A percentile compares a stretch with the other conserved stretches of the same genome.
These are phyloP conservation scores for Procambarus virginalis DNA, from an alignment of 1,140 invertebrate species.

Conservation along the genomic window DNA sequence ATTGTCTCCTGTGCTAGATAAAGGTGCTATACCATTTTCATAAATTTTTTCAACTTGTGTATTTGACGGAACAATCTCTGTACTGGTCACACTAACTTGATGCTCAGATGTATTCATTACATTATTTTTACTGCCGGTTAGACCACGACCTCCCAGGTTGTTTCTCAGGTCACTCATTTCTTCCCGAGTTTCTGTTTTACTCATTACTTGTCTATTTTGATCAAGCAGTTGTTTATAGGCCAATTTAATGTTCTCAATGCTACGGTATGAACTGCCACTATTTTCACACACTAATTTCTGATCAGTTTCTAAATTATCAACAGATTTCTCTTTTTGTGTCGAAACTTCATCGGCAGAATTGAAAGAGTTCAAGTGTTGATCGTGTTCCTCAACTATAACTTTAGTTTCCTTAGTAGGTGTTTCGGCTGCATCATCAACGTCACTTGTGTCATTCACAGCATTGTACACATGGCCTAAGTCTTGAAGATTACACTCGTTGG, in stretches of 20 bases:
- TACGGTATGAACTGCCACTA: background rate
- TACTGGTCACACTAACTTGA: background rate
- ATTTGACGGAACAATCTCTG: background rate
- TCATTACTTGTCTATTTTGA: background rate
- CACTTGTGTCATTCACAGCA: background rate
- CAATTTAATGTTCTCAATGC: background rate
- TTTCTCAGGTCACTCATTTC: background rate
- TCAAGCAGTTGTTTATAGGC: background rate
- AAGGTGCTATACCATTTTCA: background rate
- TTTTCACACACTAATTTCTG: background rate
- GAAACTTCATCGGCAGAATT: background rate
- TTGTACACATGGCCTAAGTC: background rate
- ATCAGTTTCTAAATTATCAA: background rate
- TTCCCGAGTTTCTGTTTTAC: background rate
- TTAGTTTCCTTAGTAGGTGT: background rate
- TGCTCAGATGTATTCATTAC: background rate
- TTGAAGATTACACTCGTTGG: background rate
- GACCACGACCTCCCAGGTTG: background rate
- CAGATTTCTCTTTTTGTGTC: background rate
- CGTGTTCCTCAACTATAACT: background rate
- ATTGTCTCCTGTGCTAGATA: background rate
- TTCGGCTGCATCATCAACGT: background rate
- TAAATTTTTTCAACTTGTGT: background rate
- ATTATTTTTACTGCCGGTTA: background rate
- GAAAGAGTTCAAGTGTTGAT: background rate